Percentiles rank a stretch among this genome's conserved stretches.
Conservation (phyloP, 2,888 invertebrate species). For the Leucania comma region DNA sequence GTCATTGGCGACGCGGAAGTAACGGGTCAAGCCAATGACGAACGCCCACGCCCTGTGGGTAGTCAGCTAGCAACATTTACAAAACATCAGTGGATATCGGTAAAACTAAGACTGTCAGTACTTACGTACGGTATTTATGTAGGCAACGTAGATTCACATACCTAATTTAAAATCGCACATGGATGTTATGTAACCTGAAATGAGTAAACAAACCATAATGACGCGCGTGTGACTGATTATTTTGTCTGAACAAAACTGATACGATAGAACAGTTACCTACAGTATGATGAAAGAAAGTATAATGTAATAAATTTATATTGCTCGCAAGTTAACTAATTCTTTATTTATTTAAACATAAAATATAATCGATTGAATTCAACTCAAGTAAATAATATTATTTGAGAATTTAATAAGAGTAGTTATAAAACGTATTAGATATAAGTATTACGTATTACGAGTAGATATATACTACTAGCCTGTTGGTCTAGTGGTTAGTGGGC, state of each 20-base stretch:
- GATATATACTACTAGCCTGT: too few relatives aligned
- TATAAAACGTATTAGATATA: too few relatives aligned
- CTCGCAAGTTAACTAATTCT: too few relatives aligned
- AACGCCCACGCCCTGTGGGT: constrained; percentile 64
- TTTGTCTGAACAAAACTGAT: constrained; percentile 5
- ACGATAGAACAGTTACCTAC: not conserved
- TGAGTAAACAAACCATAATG: constrained; percentile 22
- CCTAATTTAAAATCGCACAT: constrained; percentile 13
- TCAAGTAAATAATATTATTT: too few relatives aligned
- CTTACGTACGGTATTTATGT: not conserved
- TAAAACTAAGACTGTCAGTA: constrained; percentile 7
- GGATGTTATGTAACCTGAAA: not conserved
- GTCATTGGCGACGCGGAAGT: constrained; percentile 67
- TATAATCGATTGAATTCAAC: too few relatives aligned
- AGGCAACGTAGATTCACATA: constrained; percentile 1
- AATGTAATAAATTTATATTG: too few relatives aligned
- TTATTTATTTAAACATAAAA: too few relatives aligned
- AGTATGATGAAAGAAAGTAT: constrained; percentile 5
- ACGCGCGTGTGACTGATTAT: not conserved
- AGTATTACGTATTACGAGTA: too few relatives aligned
- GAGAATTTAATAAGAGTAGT: too few relatives aligned
- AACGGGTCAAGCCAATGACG: constrained; percentile 72
- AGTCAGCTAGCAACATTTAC: constrained; percentile 33
- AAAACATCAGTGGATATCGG: constrained; percentile 40
- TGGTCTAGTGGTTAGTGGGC: too few relatives aligned